A percentile compares a stretch with the other conserved stretches of the same genome.
phyloP scores from a whole-genome alignment of 2,113 vertebrate species.

The Tupaia chinensis region DNA sequence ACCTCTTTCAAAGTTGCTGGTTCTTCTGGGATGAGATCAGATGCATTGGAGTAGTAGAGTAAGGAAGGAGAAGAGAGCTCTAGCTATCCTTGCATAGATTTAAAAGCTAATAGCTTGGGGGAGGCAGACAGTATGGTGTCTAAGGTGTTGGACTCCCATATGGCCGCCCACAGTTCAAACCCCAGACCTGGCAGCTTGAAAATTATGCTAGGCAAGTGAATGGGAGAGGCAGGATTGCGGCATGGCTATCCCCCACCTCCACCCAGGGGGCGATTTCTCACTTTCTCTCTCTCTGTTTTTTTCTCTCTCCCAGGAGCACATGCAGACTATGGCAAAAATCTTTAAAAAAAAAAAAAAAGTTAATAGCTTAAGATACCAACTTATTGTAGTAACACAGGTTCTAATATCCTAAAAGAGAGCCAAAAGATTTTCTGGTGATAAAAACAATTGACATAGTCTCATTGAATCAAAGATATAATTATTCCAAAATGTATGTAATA shows the following conservation, averaged over 20 bases:
- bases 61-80: conserved; percentile 36
- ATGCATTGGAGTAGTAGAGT: not conserved
- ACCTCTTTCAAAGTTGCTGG: conserved; percentile 70
- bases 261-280: too few relatives aligned
- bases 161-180: too few relatives aligned
- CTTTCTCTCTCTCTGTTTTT: too few relatives aligned
- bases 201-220: too few relatives aligned
- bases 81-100: not conserved
- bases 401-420: not conserved
- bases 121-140: too few relatives aligned
- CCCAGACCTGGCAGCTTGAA: too few relatives aligned
- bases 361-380: not conserved
- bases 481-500: not conserved
- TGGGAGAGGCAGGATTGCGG: too few relatives aligned
- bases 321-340: too few relatives aligned
- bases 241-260: too few relatives aligned
- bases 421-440: not conserved
- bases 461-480: not conserved
- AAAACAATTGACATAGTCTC: not conserved
- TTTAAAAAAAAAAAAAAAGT: not conserved
- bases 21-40: conserved; percentile 55
- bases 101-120: not conserved
- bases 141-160: too few relatives aligned
- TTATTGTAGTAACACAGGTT: not conserved
- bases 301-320: too few relatives aligned